These are phyloP conservation scores for Zaprionus ornatus DNA, from an alignment of 1,140 invertebrate genomes.

Conservation along the genomic window DNA sequence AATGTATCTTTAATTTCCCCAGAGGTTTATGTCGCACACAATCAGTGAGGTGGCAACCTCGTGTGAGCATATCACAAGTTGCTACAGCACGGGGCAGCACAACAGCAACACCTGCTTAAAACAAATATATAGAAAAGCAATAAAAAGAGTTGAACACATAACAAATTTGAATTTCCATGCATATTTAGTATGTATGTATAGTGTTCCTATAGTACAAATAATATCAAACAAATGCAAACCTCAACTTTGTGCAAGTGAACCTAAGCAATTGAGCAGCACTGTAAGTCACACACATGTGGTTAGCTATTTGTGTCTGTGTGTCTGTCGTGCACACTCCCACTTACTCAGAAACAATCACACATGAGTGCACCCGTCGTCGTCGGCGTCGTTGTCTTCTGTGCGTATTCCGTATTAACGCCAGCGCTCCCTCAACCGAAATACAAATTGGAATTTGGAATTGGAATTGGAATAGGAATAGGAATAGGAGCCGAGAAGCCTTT, in stretches of 20 bases:
- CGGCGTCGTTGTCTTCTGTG: conserved; percentile 36
- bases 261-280: conserved; percentile 18
- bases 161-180: background rate
- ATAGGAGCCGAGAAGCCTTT: conserved; percentile 16
- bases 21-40: conserved; percentile 75
- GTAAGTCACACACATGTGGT: conserved; percentile 15
- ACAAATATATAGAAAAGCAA: background rate
- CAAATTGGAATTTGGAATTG: conserved; percentile 69
- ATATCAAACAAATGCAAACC: no score
- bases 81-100: conserved; percentile 18
- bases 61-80: conserved; percentile 34
- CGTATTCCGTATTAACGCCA: conserved; percentile 59
- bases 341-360: conserved; percentile 61
- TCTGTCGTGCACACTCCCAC: conserved; percentile 36
- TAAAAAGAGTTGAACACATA: background rate
- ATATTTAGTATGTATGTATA: no score
- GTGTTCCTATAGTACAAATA: no score
- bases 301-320: background rate
- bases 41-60: conserved; percentile 58
- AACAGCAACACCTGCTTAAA: conserved; percentile 7
- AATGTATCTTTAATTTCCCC: conserved; percentile 82
- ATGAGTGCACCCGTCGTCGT: conserved; percentile 49
- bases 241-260: background rate
- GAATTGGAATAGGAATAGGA: conserved; percentile 19
- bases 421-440: conserved; percentile 39